Evolutionary conservation across 1,140 invertebrate genomes (phyloP).

Genomic region (Anastatus disparis): DNA sequence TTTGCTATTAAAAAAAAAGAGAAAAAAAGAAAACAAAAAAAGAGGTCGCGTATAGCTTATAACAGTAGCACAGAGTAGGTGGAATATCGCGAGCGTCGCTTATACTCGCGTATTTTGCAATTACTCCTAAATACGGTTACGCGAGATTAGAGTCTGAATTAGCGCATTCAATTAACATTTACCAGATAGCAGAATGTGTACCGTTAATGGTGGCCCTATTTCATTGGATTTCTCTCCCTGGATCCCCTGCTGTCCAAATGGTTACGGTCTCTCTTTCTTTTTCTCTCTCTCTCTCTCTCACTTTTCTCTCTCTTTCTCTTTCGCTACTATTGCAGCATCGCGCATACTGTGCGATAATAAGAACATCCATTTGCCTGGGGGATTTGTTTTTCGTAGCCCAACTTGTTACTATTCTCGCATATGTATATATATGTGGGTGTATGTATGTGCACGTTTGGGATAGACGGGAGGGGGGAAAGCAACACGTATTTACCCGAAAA

Average conservation of each 20-base stretch:
- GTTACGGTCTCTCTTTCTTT: background rate
- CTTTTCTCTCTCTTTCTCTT: no score
- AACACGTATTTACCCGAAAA: background rate
- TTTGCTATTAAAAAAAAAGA: no score
- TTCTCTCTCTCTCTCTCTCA: background rate
- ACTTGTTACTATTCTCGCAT: no score
- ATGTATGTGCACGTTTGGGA: no score
- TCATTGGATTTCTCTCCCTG: slow-evolving; percentile 56
- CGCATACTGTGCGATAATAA: slow-evolving; percentile 39
- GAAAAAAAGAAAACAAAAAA: no score
- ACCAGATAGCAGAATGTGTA: slow-evolving; percentile 47
- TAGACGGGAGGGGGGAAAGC: no score
- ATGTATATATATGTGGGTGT: background rate
- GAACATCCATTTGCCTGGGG: slow-evolving; percentile 32
- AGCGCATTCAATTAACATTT: slow-evolving; percentile 64
- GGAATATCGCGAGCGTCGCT: slow-evolving; percentile 50
- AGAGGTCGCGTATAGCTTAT: slow-evolving; percentile 10
- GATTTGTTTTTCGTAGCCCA: slow-evolving; percentile 32
- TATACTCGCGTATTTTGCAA: slow-evolving; percentile 55
- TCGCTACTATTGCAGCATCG: background rate
- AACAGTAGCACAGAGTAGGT: slow-evolving; percentile 35
- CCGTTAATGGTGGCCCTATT: slow-evolving; percentile 53
- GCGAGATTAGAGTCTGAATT: slow-evolving; percentile 60
- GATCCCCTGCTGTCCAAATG: slow-evolving; percentile 7
- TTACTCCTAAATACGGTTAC: slow-evolving; percentile 61